Conservation (phyloP, 1,140 invertebrate species). For the Cecropterus lyciades region DNA sequence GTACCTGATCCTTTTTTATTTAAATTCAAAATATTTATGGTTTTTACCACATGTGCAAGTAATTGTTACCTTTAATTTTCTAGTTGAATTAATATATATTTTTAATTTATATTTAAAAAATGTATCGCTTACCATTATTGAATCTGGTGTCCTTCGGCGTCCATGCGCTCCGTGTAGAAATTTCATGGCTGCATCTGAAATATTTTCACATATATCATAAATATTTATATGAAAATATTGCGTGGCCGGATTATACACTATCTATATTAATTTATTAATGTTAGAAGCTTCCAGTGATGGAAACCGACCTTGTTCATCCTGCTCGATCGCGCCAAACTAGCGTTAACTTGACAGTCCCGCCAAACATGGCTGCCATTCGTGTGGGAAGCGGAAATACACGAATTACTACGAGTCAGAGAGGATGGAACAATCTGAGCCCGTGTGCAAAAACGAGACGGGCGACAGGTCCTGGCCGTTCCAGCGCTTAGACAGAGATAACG, state of each 20-base stretch:
- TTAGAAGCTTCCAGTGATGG: constrained; percentile 55
- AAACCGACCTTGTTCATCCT: constrained; percentile 77
- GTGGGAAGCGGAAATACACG: constrained; percentile 83
- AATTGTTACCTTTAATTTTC: too few relatives aligned
- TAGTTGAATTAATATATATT: too few relatives aligned
- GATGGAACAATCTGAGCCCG: constrained; percentile 65
- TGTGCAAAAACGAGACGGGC: constrained; percentile 75
- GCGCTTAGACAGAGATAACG: constrained; percentile 71
- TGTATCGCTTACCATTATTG: constrained; percentile 18
- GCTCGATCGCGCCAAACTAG: constrained; percentile 79
- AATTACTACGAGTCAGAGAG: constrained; percentile 77
- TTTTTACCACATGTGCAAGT: too few relatives aligned
- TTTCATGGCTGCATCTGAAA: constrained; percentile 49
- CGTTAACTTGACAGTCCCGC: constrained; percentile 80
- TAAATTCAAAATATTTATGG: too few relatives aligned
- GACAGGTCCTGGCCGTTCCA: constrained; percentile 71
- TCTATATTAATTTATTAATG: constrained; percentile 41
- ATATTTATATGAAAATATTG: constrained; percentile 40
- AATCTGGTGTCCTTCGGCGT: not conserved
- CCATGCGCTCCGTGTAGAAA: not conserved
- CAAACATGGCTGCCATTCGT: constrained; percentile 80
- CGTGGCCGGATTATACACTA: constrained; percentile 19
- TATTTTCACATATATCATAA: constrained; percentile 49
- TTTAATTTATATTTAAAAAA: not conserved
- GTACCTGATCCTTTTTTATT: too few relatives aligned